Evolutionary conservation across 1,140 invertebrate genomes (phyloP).

Genomic region (Drosophila trapezifrons): DNA sequence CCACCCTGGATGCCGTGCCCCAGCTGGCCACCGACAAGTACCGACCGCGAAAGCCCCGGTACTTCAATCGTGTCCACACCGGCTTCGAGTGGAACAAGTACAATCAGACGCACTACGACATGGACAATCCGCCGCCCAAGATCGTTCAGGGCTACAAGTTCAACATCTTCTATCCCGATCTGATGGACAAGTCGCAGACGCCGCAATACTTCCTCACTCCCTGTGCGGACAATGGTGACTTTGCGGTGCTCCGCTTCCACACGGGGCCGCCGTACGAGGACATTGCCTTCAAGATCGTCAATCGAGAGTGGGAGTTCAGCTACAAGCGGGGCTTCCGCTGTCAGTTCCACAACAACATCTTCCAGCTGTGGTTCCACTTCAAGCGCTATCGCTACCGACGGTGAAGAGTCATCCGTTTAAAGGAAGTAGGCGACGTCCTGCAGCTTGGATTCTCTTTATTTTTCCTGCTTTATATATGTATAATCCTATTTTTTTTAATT

Average conservation of each 20-base stretch:
- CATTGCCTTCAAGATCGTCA: conserved; percentile 99
- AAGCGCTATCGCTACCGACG: conserved; percentile 98
- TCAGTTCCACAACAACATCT: conserved; percentile 99
- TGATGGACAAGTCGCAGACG: conserved; percentile 97
- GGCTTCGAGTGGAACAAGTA: conserved; percentile 99
- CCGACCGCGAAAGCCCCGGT: conserved; percentile 97
- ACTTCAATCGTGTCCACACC: conserved; percentile 98
- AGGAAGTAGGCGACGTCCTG: conserved; percentile 57
- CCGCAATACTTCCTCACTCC: conserved; percentile 97
- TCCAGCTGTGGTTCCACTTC: conserved; percentile 99
- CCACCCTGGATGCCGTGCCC: conserved; percentile 92
- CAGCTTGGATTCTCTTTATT: not conserved
- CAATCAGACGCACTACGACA: conserved; percentile 99
- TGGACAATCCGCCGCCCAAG: conserved; percentile 99
- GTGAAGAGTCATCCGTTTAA: conserved; percentile 82
- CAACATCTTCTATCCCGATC: conserved; percentile 99
- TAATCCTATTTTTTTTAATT: not conserved
- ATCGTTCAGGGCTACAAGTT: conserved; percentile 99
- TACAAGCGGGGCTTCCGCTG: conserved; percentile 99
- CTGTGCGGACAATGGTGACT: conserved; percentile 96
- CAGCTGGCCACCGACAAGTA: conserved; percentile 99
- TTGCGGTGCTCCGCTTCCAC: conserved; percentile 96
- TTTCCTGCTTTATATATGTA: too few species aligned
- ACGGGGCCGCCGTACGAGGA: conserved; percentile 99
- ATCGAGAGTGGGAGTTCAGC: conserved; percentile 99